Conservation (phyloP, 1,140 invertebrate genomes). For the Diachasmimorpha longicaudata region DNA sequence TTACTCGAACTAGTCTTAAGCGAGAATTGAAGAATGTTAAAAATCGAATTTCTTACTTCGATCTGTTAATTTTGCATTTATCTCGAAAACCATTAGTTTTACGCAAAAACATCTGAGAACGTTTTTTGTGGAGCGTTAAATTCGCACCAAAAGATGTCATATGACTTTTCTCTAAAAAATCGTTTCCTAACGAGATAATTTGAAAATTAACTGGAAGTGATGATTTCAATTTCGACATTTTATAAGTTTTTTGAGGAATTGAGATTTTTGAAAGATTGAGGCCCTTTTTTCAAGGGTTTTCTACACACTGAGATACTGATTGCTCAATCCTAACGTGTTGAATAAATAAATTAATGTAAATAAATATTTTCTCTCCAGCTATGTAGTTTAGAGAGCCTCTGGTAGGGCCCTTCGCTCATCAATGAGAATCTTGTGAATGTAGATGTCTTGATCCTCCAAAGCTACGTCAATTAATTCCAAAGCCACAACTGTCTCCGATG, state of each 20-base stretch:
- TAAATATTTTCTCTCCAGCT: neutral
- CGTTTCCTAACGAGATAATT: neutral
- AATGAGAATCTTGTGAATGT: slow-evolving; percentile 49
- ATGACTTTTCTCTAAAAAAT: neutral
- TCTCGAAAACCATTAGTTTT: neutral
- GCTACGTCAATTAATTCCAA: slow-evolving; percentile 66
- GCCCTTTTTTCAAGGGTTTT: neutral
- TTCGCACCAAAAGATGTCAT: neutral
- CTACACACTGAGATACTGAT: neutral
- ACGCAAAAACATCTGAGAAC: neutral
- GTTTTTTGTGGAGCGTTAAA: neutral
- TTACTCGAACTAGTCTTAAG: too few species aligned
- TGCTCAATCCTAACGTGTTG: neutral
- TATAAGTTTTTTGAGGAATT: too few species aligned
- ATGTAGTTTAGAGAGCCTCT: neutral
- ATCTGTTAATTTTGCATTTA: neutral
- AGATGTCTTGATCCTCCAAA: slow-evolving; percentile 59
- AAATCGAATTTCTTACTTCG: neutral
- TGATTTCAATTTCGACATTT: neutral
- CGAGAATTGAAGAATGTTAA: too few species aligned
- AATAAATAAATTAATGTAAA: neutral
- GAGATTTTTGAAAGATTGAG: neutral
- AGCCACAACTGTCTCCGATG: slow-evolving; percentile 60
- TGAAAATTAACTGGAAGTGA: neutral
- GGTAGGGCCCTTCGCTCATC: neutral